Conservation (phyloP, 92 coral and sea anemone genomes). For the Epizoanthus stellaris region DNA sequence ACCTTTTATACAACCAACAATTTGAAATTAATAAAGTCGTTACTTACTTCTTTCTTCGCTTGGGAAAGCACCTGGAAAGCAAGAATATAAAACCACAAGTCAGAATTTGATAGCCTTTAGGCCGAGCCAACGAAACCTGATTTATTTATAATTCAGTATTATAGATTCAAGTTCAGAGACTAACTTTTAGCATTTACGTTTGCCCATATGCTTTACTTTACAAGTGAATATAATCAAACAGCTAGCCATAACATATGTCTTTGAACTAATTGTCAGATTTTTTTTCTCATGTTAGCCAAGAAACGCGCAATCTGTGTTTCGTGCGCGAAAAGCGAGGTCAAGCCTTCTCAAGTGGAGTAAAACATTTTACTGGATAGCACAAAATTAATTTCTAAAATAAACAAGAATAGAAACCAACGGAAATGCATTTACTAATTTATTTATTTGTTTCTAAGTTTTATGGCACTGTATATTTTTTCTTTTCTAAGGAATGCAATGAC, state of each 20-base stretch:
- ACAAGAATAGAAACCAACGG: too few relatives aligned
- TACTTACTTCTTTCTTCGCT: constrained; percentile 39
- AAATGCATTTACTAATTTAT: too few relatives aligned
- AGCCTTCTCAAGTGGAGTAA: too few relatives aligned
- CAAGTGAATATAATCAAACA: not conserved
- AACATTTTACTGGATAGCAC: too few relatives aligned
- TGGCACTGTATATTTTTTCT: too few relatives aligned
- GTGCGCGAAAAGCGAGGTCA: too few relatives aligned
- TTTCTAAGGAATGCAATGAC: too few relatives aligned
- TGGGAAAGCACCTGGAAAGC: constrained; percentile 15
- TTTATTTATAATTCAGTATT: not conserved
- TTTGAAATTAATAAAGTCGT: not conserved
- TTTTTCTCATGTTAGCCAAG: not conserved
- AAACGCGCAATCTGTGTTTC: not conserved
- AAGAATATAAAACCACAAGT: not conserved
- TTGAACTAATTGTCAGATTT: not conserved
- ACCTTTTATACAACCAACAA: not conserved
- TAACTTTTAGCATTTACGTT: not conserved
- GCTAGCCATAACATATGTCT: too few relatives aligned
- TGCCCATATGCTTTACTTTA: not conserved
- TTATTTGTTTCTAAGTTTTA: too few relatives aligned
- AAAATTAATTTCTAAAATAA: too few relatives aligned
- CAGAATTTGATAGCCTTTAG: not conserved
- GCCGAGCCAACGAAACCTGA: not conserved
- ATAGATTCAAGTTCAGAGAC: not conserved